phyloP scores from a whole-genome alignment of 2,113 vertebrate species.

The Caranx ignobilis region DNA sequence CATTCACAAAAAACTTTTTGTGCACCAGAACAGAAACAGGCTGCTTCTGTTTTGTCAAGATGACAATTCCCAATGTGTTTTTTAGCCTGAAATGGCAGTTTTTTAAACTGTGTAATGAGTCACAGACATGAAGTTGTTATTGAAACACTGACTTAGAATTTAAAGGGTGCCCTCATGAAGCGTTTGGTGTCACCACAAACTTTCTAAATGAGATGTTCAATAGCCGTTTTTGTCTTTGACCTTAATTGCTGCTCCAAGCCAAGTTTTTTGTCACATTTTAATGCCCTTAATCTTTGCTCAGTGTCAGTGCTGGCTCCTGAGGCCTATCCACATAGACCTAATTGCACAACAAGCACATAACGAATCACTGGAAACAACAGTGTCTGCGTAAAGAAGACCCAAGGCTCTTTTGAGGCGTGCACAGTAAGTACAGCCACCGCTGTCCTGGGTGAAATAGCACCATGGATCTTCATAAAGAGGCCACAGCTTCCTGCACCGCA shows the following conservation, averaged over 20 bases:
- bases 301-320: constrained; percentile 48
- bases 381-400: constrained; percentile 46
- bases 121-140: neutral
- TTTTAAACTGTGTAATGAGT: neutral
- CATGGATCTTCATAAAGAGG: constrained; percentile 67
- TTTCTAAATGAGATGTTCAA: constrained; percentile 54
- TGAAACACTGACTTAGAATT: neutral
- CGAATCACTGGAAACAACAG: constrained; percentile 46
- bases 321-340: constrained; percentile 46
- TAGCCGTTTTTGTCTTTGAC: constrained; percentile 47
- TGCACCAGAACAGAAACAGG: too few species aligned
- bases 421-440: constrained; percentile 42
- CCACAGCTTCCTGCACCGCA: constrained; percentile 25
- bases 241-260: constrained; percentile 70
- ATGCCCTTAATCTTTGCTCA: constrained; percentile 61
- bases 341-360: constrained; percentile 63
- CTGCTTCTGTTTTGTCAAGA: neutral
- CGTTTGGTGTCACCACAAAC: constrained; percentile 17
- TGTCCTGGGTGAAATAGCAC: constrained; percentile 48
- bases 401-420: constrained; percentile 26
- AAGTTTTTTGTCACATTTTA: constrained; percentile 67
- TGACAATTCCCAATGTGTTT: neutral
- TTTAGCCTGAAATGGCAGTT: neutral
- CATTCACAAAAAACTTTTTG: neutral
- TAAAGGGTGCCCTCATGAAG: constrained; percentile 15